Evolutionary conservation across 1,140 invertebrate species (phyloP).

Genomic region (Ridgeia piscesae): DNA sequence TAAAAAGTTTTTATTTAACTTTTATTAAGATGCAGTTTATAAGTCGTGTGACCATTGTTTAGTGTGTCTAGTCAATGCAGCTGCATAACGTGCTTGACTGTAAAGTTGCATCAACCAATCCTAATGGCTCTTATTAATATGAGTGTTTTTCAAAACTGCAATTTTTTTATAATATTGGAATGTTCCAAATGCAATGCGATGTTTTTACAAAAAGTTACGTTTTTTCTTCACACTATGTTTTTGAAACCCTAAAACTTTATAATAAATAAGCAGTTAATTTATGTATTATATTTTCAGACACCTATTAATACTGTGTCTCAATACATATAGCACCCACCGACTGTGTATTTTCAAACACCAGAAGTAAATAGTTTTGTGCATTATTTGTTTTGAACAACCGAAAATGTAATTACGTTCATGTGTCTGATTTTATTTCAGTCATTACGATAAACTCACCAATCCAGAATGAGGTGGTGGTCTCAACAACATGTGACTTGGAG

Average conservation of each 20-base stretch:
- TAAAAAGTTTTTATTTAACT: too few species aligned
- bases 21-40: background rate
- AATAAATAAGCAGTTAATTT: too few species aligned
- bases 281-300: too few species aligned
- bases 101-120: background rate
- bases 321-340: too few species aligned
- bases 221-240: too few species aligned
- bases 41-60: background rate
- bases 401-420: too few species aligned
- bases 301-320: too few species aligned
- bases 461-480: background rate
- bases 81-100: background rate
- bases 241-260: too few species aligned
- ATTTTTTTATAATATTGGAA: background rate
- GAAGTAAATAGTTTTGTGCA: too few species aligned
- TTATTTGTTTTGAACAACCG: too few species aligned
- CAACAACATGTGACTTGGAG: background rate
- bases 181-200: background rate
- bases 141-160: background rate
- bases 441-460: slow-evolving; percentile 5
- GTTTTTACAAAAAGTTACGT: background rate
- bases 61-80: background rate
- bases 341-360: too few species aligned
- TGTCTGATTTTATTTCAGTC: too few species aligned
- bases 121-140: background rate